phyloP scores from a whole-genome alignment of 1,140 invertebrate genomes.

The Cotesia vestalis region DNA sequence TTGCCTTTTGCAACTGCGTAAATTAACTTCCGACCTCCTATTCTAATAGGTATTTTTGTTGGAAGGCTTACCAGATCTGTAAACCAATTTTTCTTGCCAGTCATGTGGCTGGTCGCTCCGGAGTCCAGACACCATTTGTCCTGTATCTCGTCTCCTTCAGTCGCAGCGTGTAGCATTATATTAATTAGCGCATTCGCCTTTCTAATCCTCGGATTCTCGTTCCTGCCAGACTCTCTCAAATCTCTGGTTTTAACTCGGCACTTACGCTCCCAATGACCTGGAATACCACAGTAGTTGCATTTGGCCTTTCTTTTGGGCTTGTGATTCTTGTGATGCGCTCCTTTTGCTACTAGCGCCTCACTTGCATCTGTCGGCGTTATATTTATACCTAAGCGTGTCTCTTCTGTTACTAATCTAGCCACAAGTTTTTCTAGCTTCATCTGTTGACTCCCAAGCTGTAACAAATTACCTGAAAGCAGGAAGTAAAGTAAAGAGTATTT shows the following conservation, averaged over 20 bases:
- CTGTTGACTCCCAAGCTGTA: conserved; percentile 54
- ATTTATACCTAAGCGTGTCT: neutral
- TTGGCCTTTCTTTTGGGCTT: conserved; percentile 24
- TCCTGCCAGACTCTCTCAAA: neutral
- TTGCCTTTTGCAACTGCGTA: conserved; percentile 42
- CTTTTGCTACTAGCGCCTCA: neutral
- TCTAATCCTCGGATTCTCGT: no score
- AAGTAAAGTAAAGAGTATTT: conserved; percentile 50
- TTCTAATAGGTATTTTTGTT: conserved; percentile 26
- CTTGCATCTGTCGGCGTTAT: neutral
- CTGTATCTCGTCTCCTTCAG: no score
- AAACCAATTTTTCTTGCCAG: conserved; percentile 29
- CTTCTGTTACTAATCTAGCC: conserved; percentile 45
- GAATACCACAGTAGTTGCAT: conserved; percentile 37
- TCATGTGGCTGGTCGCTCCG: conserved; percentile 42
- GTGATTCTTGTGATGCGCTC: neutral
- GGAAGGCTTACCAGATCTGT: conserved; percentile 18
- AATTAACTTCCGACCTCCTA: conserved; percentile 37
- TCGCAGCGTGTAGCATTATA: no score
- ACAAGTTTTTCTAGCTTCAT: conserved; percentile 37
- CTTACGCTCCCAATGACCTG: conserved; percentile 28
- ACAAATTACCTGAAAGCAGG: conserved; percentile 49
- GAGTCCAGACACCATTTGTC: conserved; percentile 33
- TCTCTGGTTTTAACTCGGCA: conserved; percentile 21
- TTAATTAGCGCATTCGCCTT: no score